Evolutionary conservation across 2,113 vertebrate genomes (phyloP), one percentile per base, ranked within the genome.

Genomic region (Myodes glareolus): DNA sequence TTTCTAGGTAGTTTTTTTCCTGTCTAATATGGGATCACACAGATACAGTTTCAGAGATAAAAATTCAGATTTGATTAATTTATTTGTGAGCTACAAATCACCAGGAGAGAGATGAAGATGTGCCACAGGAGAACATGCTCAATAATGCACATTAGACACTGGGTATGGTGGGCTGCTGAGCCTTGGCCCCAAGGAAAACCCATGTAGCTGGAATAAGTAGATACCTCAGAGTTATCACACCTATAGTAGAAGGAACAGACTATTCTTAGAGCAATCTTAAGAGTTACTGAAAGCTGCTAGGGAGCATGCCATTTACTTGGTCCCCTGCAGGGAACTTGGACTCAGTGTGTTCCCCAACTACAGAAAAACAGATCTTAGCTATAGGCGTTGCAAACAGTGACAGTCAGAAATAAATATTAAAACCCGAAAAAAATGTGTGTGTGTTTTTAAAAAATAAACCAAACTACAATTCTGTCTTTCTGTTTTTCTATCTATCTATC

Each of bases 41-140:
- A 76, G 67, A 92, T 70, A 11, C 5, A 89, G 21, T 73, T 7
- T 31, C 73, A 95, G 63, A 85, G n/a, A 73, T 80, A 96, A 87
- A 91, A 77, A 70, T 45, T 94, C 31, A 94, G 84, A 78, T 65
- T 19, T 14, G 89, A n/a, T 5, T 73, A 21, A n/a, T 76, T 96
- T 82, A 13, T 70, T 63, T 52, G 39, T 52, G 36, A 33, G 21
- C 0, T 52, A 19, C 5, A 63, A 8, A 27, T 31, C 6, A 70
- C 7, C 5, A 65, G 55, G 42, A 88, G 27, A 52, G 33, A 61
- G 70, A 75, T 72, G 29, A 11, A 29, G 9, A 31, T 10, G 16
- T n/a, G 8, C 5, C 12, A 7, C 0, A 13, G 39, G 6, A 61
- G 27, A 9, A 68, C 29, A 67, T 65, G 39, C 5, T 29, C 33